phyloP scores from a whole-genome alignment of 2,888 invertebrate species.

The Notodonta ziczac region DNA sequence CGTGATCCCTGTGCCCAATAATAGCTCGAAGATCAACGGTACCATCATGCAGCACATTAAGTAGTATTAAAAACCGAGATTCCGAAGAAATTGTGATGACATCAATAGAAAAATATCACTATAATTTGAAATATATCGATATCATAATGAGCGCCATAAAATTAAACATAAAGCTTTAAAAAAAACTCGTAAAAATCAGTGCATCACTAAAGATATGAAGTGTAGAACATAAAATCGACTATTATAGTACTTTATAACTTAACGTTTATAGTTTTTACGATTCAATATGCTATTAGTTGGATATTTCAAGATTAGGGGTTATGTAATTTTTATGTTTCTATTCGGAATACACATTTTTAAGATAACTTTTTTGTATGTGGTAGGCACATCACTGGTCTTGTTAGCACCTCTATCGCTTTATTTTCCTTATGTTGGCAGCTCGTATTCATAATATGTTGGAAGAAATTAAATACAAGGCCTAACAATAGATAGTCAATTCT shows the following conservation, averaged over 20 bases:
- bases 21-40: not conserved
- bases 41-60: not conserved
- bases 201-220: slow-evolving; percentile 5
- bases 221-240: slow-evolving; percentile 4
- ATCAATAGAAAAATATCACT: not conserved
- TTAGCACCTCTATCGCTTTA: not conserved
- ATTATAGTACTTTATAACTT: slow-evolving; percentile 4
- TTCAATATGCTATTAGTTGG: slow-evolving; percentile 18
- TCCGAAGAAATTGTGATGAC: not conserved
- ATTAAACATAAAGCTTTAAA: not conserved
- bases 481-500: no score
- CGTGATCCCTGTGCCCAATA: not conserved
- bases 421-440: not conserved
- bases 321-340: slow-evolving; percentile 4
- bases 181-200: slow-evolving; percentile 5
- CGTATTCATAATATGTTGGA: no score
- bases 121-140: not conserved
- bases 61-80: not conserved
- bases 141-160: slow-evolving; percentile 1
- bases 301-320: not conserved
- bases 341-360: slow-evolving; percentile 9
- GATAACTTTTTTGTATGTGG: slow-evolving; percentile 2
- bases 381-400: not conserved
- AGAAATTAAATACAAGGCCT: no score
- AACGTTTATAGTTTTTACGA: slow-evolving; percentile 6